Evolutionary conservation across 2,888 invertebrate genomes (phyloP).

Genomic region (Elegia similella): DNA sequence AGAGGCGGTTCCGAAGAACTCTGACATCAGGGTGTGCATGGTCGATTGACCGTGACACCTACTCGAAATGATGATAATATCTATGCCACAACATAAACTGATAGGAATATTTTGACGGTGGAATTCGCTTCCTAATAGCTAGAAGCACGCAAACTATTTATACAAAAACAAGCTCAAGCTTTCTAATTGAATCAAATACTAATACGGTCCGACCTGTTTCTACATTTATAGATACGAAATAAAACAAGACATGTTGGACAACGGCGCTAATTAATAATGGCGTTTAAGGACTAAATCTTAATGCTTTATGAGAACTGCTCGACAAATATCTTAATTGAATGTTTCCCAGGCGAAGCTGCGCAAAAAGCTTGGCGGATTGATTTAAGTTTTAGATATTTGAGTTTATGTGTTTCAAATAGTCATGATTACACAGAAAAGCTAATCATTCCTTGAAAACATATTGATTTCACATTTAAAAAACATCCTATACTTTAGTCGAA

Average conservation of each 20-base stretch:
- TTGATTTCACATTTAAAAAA: no score
- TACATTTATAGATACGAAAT: slow-evolving; percentile 36
- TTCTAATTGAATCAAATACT: slow-evolving; percentile 53
- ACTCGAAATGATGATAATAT: no score
- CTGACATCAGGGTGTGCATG: no score
- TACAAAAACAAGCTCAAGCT: slow-evolving; percentile 40
- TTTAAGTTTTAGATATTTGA: slow-evolving; percentile 8
- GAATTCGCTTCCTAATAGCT: slow-evolving; percentile 33
- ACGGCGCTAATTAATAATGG: slow-evolving; percentile 51
- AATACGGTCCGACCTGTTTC: slow-evolving; percentile 42
- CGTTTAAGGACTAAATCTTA: slow-evolving; percentile 34
- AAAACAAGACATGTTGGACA: slow-evolving; percentile 44
- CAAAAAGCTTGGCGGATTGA: slow-evolving; percentile 2
- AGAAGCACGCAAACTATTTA: slow-evolving; percentile 32
- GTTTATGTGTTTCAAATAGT: background rate
- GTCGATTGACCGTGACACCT: no score
- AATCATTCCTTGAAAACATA: no score
- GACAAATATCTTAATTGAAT: slow-evolving; percentile 49
- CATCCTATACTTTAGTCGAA: no score
- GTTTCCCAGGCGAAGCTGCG: slow-evolving; percentile 45
- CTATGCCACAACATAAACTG: no score
- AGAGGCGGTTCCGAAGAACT: no score
- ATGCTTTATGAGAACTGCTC: slow-evolving; percentile 28
- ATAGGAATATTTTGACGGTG: slow-evolving; percentile 16
- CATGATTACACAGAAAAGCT: background rate